Percentiles rank a stretch among this genome's conserved stretches.
Conservation (phyloP, 2,888 invertebrate genomes). For the Tenthredo distinguenda region DNA sequence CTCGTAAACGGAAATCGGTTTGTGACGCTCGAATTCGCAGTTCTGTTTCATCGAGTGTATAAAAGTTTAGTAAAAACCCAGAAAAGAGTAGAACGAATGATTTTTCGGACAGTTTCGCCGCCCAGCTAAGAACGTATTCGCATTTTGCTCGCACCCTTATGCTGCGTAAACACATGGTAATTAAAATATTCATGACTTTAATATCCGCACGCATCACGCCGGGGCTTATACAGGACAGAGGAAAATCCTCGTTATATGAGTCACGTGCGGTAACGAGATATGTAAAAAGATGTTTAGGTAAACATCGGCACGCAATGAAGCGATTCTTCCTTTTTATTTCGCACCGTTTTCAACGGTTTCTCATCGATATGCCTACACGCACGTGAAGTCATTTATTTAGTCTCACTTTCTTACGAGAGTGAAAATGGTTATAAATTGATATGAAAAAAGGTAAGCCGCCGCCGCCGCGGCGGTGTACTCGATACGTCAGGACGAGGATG, state of each 20-base stretch:
- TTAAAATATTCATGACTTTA: constrained; percentile 51
- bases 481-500: constrained; percentile 52
- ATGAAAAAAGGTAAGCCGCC: not conserved
- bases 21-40: not conserved
- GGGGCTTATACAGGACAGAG: constrained; percentile 45
- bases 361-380: not conserved
- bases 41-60: not conserved
- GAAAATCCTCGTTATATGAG: constrained; percentile 37
- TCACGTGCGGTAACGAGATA: constrained; percentile 36
- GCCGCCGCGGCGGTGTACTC: constrained; percentile 41
- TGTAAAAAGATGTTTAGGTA: not conserved
- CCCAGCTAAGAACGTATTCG: constrained; percentile 21
- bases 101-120: not conserved
- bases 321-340: not conserved
- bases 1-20: constrained; percentile 1
- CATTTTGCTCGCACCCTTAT: constrained; percentile 33
- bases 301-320: not conserved
- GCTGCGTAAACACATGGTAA: constrained; percentile 49
- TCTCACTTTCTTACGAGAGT: not conserved
- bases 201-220: constrained; percentile 45
- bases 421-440: constrained; percentile 3
- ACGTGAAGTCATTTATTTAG: not conserved
- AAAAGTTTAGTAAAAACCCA: not conserved
- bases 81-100: not conserved
- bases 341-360: not conserved